Evolutionary conservation across 2,888 invertebrate species (phyloP).

Genomic region (Netelia melanura): DNA sequence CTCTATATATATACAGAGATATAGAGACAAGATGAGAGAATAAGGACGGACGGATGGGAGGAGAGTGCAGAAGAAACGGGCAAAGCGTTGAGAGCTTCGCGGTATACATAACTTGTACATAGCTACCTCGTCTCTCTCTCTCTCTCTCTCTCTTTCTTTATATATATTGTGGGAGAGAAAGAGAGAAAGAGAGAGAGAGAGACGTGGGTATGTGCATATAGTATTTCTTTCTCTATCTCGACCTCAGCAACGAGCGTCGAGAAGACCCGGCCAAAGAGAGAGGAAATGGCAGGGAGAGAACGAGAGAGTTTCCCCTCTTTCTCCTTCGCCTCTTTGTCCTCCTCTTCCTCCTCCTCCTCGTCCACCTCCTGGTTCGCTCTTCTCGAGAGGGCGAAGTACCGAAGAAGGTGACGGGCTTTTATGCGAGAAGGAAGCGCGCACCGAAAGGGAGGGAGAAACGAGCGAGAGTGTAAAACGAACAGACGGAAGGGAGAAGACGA

Average conservation of each 20-base stretch:
- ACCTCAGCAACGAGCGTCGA: constrained; percentile 33
- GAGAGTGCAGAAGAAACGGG: constrained; percentile 51
- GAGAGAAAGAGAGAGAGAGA: neutral
- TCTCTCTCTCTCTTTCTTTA: constrained; percentile 22
- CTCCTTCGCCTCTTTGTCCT: neutral
- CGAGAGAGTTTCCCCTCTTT: constrained; percentile 40
- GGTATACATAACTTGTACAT: constrained; percentile 42
- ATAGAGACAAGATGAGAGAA: constrained; percentile 62
- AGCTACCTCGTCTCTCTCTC: constrained; percentile 16
- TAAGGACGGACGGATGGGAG: constrained; percentile 55
- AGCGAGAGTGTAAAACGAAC: constrained; percentile 62
- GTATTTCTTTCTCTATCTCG: constrained; percentile 54
- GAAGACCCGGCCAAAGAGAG: constrained; percentile 52
- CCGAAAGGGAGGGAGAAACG: constrained; percentile 55
- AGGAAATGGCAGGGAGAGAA: constrained; percentile 60
- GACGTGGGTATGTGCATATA: constrained; percentile 7
- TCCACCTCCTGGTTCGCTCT: neutral
- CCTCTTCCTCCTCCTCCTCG: neutral
- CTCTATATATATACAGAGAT: constrained; percentile 28
- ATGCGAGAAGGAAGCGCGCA: constrained; percentile 62
- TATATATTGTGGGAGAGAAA: constrained; percentile 8
- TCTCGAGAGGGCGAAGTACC: constrained; percentile 62
- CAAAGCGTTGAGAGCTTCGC: constrained; percentile 65
- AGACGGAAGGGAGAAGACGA: constrained; percentile 63
- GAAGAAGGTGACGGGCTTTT: constrained; percentile 63